Percentiles rank a stretch among this genome's conserved stretches.
Evolutionary conservation across 2,797 vertebrate genomes (phyloP).

Genomic region (Luscinia luscinia): DNA sequence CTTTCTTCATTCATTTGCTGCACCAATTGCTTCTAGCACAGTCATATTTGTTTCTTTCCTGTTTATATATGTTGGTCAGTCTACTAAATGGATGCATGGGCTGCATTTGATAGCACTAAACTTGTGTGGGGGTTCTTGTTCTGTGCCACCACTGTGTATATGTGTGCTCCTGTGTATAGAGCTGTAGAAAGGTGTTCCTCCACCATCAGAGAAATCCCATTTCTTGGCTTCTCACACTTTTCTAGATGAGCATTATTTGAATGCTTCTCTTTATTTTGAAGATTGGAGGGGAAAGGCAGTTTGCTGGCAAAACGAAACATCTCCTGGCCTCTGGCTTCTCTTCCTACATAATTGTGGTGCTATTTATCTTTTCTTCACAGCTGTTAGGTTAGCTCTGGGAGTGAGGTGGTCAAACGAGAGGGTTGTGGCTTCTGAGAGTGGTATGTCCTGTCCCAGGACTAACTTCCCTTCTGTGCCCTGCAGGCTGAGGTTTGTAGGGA

Average conservation of each 20-base stretch:
- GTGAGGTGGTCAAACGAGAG: background rate
- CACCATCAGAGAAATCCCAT: background rate
- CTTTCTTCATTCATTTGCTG: background rate
- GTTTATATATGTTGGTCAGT: background rate
- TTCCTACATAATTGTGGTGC: background rate
- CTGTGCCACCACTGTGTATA: background rate
- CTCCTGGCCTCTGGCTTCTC: background rate
- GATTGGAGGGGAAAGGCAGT: background rate
- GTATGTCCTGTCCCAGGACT: background rate
- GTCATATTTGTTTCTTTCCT: background rate
- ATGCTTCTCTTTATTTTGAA: background rate
- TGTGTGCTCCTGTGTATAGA: rapidly evolving
- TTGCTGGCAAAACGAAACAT: background rate
- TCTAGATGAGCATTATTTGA: background rate
- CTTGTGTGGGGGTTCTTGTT: background rate
- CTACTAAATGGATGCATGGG: background rate
- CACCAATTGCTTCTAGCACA: background rate
- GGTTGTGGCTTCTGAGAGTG: background rate
- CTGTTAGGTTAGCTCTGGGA: background rate
- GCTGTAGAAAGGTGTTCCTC: background rate
- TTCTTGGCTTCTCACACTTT: background rate
- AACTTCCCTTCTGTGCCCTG: background rate
- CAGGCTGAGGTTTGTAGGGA: background rate
- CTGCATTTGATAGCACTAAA: background rate
- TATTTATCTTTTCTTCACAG: background rate